Percentiles rank a stretch among this genome's conserved stretches.
Conservation (phyloP, 2,797 vertebrate species). For the Myotis daubentonii region DNA sequence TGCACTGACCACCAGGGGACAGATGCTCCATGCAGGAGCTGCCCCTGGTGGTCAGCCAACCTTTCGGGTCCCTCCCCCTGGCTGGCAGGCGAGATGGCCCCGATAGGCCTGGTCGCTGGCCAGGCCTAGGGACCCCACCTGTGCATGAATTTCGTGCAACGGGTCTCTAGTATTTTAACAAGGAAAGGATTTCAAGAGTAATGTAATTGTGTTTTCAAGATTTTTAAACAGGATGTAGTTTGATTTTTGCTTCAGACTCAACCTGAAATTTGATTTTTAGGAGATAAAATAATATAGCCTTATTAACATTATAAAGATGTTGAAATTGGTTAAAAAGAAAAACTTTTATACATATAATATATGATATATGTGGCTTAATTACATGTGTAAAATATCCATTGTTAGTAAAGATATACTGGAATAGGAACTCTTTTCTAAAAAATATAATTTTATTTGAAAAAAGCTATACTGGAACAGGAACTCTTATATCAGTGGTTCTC, state of each 20-base stretch:
- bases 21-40: too few species aligned
- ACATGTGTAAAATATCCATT: neutral
- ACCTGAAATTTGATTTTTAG: conserved; percentile 12
- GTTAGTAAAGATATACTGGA: neutral
- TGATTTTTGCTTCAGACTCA: neutral
- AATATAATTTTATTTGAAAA: too few species aligned
- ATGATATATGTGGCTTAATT: neutral
- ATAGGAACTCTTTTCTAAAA: neutral
- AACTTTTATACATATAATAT: neutral
- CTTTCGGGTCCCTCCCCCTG: too few species aligned
- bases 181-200: conserved; percentile 4
- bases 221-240: neutral
- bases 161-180: neutral
- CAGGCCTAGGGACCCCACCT: too few species aligned
- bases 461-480: neutral
- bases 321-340: neutral
- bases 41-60: too few species aligned
- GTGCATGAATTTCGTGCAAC: too few species aligned
- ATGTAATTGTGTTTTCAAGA: neutral
- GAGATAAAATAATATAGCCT: neutral
- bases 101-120: too few species aligned
- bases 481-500: neutral
- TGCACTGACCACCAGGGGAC: too few species aligned
- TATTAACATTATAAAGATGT: conserved; percentile 28
- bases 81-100: too few species aligned